Evolutionary conservation across 2,888 invertebrate species (phyloP).

Genomic region (Scaptomyza flava): DNA sequence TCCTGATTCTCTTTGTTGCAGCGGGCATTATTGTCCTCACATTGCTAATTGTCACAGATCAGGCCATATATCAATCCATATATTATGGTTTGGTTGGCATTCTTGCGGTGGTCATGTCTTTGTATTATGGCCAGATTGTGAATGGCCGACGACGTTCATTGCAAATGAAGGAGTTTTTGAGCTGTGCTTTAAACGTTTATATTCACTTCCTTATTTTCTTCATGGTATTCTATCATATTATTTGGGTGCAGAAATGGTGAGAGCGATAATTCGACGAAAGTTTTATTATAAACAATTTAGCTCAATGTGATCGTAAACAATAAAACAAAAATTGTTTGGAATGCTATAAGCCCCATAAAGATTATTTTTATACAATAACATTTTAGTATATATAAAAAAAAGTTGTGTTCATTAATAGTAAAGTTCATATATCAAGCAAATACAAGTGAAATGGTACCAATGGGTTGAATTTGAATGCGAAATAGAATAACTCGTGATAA

Average conservation of each 20-base stretch:
- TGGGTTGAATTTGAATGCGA: too few species aligned
- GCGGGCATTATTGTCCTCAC: conserved; percentile 12
- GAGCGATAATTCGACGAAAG: background rate
- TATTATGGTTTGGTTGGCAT: conserved; percentile 27
- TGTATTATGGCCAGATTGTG: conserved; percentile 39
- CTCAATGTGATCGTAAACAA: background rate
- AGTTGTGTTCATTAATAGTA: too few species aligned
- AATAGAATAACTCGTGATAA: too few species aligned
- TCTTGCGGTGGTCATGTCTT: conserved; percentile 3
- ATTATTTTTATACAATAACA: too few species aligned
- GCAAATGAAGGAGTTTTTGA: conserved; percentile 25
- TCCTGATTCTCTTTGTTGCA: conserved; percentile 17
- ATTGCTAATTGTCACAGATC: conserved; percentile 24
- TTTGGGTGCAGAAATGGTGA: conserved; percentile 20
- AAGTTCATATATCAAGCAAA: too few species aligned
- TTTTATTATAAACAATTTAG: background rate
- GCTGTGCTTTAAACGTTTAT: conserved; percentile 18
- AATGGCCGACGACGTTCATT: conserved; percentile 33
- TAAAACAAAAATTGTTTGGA: too few species aligned
- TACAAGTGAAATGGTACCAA: too few species aligned
- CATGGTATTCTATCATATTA: conserved; percentile 8
- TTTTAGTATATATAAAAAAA: too few species aligned
- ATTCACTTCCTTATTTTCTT: conserved; percentile 40
- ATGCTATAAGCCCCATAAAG: too few species aligned
- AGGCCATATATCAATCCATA: background rate